Conservation (phyloP, 2,113 vertebrate genomes). For the Sphyrna mokarran region DNA sequence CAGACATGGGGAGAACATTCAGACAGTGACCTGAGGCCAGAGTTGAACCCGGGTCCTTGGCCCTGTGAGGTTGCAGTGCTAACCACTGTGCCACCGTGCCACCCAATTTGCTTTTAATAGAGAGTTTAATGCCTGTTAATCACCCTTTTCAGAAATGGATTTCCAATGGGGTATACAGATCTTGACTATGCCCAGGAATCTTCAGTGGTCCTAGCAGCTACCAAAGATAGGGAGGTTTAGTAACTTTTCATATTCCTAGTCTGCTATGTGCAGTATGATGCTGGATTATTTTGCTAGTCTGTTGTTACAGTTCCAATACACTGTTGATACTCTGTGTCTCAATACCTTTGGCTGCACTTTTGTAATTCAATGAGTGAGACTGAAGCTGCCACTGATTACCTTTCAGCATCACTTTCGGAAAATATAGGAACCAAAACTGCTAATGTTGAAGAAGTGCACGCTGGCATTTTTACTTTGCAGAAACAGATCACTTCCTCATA, state of each 20-base stretch:
- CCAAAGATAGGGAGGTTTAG: background rate
- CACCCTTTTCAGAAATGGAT: background rate
- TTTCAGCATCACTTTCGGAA: background rate
- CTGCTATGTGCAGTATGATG: background rate
- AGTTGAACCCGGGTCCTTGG: no score
- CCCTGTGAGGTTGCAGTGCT: no score
- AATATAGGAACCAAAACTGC: background rate
- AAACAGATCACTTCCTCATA: background rate
- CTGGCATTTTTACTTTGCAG: background rate
- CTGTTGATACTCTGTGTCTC: background rate
- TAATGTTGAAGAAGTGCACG: background rate
- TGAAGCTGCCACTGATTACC: background rate
- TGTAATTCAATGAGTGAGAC: background rate
- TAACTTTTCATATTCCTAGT: background rate
- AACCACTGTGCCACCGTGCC: no score
- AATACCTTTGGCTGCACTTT: background rate
- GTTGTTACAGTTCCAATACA: background rate
- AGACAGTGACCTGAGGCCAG: no score
- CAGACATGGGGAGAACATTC: no score
- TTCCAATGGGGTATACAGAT: no score
- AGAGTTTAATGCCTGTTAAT: background rate
- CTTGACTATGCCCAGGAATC: background rate
- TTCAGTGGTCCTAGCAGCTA: background rate
- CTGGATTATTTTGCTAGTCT: background rate
- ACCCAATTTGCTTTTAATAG: no score